A percentile compares a stretch with the other conserved stretches of the same genome.
phyloP scores from a whole-genome alignment of 2,113 vertebrate species.

The Maccullochella peelii region DNA sequence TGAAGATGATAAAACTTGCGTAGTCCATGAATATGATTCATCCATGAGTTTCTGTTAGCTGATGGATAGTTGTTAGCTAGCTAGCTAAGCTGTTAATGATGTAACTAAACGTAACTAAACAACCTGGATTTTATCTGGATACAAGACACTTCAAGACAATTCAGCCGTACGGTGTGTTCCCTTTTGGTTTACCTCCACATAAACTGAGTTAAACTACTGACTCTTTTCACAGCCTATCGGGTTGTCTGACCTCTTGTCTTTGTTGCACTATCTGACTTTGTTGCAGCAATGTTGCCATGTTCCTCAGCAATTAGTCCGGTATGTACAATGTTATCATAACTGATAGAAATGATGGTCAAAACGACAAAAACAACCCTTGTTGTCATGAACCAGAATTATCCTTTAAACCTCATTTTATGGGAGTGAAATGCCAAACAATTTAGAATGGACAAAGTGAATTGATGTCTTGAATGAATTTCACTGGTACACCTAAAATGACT shows the following conservation, averaged over 20 bases:
- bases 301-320: background rate
- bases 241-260: background rate
- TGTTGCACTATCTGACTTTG: background rate
- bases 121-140: background rate
- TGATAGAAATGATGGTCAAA: conserved; percentile 2
- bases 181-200: background rate
- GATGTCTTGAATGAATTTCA: background rate
- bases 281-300: background rate
- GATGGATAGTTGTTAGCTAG: no score
- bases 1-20: background rate
- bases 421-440: background rate
- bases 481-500: conserved; percentile 13
- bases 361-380: background rate
- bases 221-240: no score
- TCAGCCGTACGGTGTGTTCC: background rate
- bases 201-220: background rate
- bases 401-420: background rate
- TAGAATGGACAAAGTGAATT: background rate
- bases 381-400: background rate
- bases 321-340: background rate
- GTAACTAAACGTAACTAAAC: no score
- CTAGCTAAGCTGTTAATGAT: no score
- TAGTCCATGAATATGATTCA: background rate
- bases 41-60: no score
- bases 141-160: background rate